Evolutionary conservation across 2,888 invertebrate genomes (phyloP).

Genomic region (Allacma fusca): DNA sequence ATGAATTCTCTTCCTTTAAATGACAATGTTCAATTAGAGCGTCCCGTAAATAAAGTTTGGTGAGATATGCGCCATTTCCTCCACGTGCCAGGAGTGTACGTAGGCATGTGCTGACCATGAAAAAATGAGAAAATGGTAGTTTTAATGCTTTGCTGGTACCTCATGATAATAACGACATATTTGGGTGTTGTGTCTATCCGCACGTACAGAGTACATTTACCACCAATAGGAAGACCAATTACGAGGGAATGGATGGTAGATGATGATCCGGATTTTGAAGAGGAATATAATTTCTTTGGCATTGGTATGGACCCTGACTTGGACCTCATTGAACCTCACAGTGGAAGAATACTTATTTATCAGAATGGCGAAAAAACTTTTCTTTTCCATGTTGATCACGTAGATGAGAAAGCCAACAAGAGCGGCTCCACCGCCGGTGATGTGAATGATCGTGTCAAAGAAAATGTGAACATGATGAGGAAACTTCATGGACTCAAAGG

Average conservation of each 20-base stretch:
- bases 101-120: no score
- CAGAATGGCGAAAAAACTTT: constrained; percentile 43
- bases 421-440: constrained; percentile 14
- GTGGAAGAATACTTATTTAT: constrained; percentile 37
- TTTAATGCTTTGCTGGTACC: no score
- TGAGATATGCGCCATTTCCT: no score
- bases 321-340: constrained; percentile 25
- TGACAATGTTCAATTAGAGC: no score
- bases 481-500: constrained; percentile 42
- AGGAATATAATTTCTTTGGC: constrained; percentile 17
- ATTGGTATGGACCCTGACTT: constrained; percentile 28
- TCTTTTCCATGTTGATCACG: constrained; percentile 36
- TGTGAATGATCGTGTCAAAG: constrained; percentile 40
- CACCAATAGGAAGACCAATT: constrained; percentile 41
- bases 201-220: constrained; percentile 37
- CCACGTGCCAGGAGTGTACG: no score
- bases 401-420: constrained; percentile 8
- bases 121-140: no score
- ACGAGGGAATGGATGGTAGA: constrained; percentile 37
- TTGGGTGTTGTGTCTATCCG: no score
- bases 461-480: constrained; percentile 42
- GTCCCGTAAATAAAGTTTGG: no score
- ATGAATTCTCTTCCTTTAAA: no score
- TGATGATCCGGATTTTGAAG: constrained; percentile 27
- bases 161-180: no score